A percentile compares a stretch with the other conserved stretches of the same genome.
Conservation (phyloP, 2,888 invertebrate species). For the Drosophila prolongata region DNA sequence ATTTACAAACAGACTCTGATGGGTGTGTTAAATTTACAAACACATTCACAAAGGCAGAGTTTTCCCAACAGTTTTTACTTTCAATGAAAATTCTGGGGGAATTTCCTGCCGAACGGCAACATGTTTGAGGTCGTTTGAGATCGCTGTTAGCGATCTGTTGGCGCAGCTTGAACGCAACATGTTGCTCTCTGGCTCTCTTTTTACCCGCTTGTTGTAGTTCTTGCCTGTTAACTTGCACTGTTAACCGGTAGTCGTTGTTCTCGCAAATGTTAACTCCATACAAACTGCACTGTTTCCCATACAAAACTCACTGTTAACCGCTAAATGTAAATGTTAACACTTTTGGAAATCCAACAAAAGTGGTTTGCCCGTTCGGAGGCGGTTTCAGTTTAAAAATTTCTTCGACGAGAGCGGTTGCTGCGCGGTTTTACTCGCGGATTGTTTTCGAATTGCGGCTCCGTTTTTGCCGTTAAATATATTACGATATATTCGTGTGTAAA, state of each 20-base stretch:
- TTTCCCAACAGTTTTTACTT: slow-evolving; percentile 2
- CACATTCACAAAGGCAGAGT: not conserved
- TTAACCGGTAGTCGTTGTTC: not conserved
- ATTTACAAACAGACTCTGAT: slow-evolving; percentile 55
- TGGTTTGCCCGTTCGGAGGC: not conserved
- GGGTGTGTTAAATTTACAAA: slow-evolving; percentile 57
- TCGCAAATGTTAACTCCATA: slow-evolving; percentile 1
- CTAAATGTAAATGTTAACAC: not conserved
- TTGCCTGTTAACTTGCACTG: not conserved
- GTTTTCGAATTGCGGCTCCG: not conserved
- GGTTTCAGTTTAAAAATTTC: not conserved
- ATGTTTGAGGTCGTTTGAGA: slow-evolving; percentile 18
- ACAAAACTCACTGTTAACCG: slow-evolving; percentile 1
- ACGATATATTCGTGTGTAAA: not conserved
- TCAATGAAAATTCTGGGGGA: slow-evolving; percentile 1
- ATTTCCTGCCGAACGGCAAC: slow-evolving; percentile 10
- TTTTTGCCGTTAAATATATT: not conserved
- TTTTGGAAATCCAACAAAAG: not conserved
- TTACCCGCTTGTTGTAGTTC: not conserved
- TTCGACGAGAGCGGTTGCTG: not conserved
- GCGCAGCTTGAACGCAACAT: slow-evolving; percentile 16
- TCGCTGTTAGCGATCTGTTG: slow-evolving; percentile 41
- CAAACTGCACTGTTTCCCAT: not conserved
- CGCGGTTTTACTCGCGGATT: not conserved
- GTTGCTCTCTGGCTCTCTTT: slow-evolving; percentile 2